Base-by-base conservation (phyloP, 2,888 invertebrate species). In the Ceraclea dissimilis region DNA sequence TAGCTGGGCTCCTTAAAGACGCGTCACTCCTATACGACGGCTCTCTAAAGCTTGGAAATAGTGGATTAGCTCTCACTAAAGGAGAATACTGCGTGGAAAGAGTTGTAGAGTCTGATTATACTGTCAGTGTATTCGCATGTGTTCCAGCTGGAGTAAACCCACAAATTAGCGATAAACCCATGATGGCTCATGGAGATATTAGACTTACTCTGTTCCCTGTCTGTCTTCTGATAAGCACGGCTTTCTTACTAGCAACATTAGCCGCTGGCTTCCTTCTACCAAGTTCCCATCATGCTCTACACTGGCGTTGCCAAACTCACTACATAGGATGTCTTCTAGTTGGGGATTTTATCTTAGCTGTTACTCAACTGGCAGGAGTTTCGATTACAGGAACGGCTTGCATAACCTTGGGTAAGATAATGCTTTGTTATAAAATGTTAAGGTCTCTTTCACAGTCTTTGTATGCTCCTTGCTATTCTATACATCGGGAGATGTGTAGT, bases 241-340 rank as follows among this genome's bases (percentile, higher is more conserved):
- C 88, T 60, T 92, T 92, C 76, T 76, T 92, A 70, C 84, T 86
- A 43, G 87, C 89, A 17, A 92, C 91, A 52, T 73, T 92, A 66
- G 86, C 84, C 48, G 86, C 90, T 11, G 87, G 90, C 17, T 87
- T 85, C 66, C 78, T 90, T 64, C 78, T 90, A 69, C 90, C 90
- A 52, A 85, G 88, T 63, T 87, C 88, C 65, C 87, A 88, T 74
- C 91, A 90, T 75, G 88, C 89, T 62, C 79, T 92, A 65, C 92
- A 92, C 73, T 91, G 91, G 88, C 81, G 89, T 66, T 91, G 91
- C 70, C 91, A 92, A 76, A 90, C 90, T 63, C 85, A 89, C 73
- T 90, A 92, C 72, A 89, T 92, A 64, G 84, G 85, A 60, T 89
- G 90, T 68, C 82, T 92, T 63, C 82, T 91, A 71, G 76, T 90